Evolutionary conservation across 1,140 invertebrate genomes (phyloP).

Genomic region (Chironomus tepperi): DNA sequence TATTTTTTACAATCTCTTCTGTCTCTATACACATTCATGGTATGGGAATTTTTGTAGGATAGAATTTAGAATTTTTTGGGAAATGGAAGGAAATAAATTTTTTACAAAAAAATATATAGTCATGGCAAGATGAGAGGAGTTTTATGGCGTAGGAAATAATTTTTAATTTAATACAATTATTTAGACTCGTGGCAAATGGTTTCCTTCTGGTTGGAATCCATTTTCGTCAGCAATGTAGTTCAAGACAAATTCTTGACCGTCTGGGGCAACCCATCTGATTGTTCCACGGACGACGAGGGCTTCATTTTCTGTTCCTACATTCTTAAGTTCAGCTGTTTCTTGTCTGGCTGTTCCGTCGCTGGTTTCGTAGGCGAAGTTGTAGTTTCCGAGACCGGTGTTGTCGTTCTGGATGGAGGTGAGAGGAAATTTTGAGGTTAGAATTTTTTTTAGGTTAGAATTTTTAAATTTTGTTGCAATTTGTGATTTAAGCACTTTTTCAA

Average conservation of each 20-base stretch:
- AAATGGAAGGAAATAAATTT: too few relatives aligned
- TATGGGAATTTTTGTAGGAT: too few relatives aligned
- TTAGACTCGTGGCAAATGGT: constrained; percentile 44
- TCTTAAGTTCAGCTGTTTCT: constrained; percentile 51
- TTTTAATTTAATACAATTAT: constrained; percentile 29
- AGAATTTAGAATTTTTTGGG: too few relatives aligned
- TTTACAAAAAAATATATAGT: too few relatives aligned
- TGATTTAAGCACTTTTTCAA: too few relatives aligned
- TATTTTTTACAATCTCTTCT: too few relatives aligned
- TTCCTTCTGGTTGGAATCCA: constrained; percentile 58
- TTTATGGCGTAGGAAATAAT: too few relatives aligned
- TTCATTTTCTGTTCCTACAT: constrained; percentile 47
- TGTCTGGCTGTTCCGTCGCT: constrained; percentile 54
- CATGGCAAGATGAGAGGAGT: too few relatives aligned
- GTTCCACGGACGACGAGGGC: constrained; percentile 50
- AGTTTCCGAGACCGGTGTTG: neutral
- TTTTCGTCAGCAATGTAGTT: constrained; percentile 64
- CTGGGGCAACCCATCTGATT: constrained; percentile 55
- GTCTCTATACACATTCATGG: too few relatives aligned
- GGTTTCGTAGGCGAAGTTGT: constrained; percentile 47
- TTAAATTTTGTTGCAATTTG: too few relatives aligned
- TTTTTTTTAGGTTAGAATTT: too few relatives aligned
- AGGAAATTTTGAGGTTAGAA: too few relatives aligned
- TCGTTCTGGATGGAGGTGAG: neutral
- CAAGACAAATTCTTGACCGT: constrained; percentile 52